Evolutionary conservation across 2,113 vertebrate genomes (phyloP), one percentile per base, ranked within the genome.

Genomic region (Struthio camelus): DNA sequence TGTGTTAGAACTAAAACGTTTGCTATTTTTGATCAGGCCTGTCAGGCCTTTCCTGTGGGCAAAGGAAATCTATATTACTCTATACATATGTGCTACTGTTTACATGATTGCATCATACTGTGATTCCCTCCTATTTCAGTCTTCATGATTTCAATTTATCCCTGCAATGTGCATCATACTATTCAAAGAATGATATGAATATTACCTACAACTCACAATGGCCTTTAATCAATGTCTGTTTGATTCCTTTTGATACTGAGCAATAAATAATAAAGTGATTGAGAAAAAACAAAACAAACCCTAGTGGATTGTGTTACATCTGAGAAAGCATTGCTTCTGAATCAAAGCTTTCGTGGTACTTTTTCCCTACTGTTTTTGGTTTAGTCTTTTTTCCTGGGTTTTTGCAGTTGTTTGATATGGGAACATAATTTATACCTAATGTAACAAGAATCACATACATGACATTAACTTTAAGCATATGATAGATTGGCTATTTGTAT

Each of bases 181-280:
- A 90, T 85, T 96, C 86, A 96, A 91, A 94, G 90, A 95, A 69
- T 67, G 93, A 96, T 70, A 80, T 70, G 4, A 96, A 77, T 92
- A 92, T 97, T 94, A 97, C 85, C 67, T 95, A 85, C 76, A 94
- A 96, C 94, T 96, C 97, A 90, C 97, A 88, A 85, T 96, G 95
- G 97, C 96, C 96, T 98, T 97, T 96, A 97, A 98, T 97, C 93
- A 94, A 92, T 93, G 95, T 97, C 93, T 67, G 66, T 97, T 97
- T 93, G 76, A 96, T 96, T 96, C 95, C 83, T 98, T 98, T 97
- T 98, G 96, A 97, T 97, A 97, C 96, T 83, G 88, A 98, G 97
- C 98, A 98, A 98, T 98, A 98, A 98, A 95, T 87, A 97, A 97
- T 97, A 96, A 97, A 97, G 90, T 88, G 61, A 92, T 88, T 93